A percentile compares a stretch with the other conserved stretches of the same genome.
Evolutionary conservation across 2,113 vertebrate genomes (phyloP).

Genomic region (Ursus arctos): DNA sequence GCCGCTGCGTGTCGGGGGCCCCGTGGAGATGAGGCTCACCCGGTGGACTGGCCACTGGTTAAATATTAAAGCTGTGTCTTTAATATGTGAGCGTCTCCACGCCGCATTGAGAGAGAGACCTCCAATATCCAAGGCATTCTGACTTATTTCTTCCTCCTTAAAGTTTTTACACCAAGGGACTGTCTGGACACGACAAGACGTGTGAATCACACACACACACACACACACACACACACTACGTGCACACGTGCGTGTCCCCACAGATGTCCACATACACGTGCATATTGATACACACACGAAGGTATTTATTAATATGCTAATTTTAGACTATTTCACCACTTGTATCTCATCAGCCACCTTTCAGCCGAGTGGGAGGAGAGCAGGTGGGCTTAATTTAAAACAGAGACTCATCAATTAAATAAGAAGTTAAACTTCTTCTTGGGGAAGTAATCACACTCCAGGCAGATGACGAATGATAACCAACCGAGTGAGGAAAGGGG

Average conservation of each 20-base stretch:
- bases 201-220: neutral
- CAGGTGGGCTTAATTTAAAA: neutral
- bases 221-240: neutral
- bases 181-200: neutral
- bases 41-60: constrained; percentile 82
- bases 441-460: neutral
- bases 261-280: constrained; percentile 51
- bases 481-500: no score
- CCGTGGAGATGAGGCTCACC: constrained; percentile 86
- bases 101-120: constrained; percentile 67
- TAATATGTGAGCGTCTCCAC: constrained; percentile 86
- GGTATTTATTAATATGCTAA: constrained; percentile 77
- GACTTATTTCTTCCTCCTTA: constrained; percentile 72
- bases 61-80: constrained; percentile 88
- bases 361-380: constrained; percentile 12
- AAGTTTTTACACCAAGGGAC: constrained; percentile 52
- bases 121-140: constrained; percentile 59
- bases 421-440: neutral
- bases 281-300: constrained; percentile 60
- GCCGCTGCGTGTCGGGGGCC: constrained; percentile 80
- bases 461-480: neutral
- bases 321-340: constrained; percentile 79
- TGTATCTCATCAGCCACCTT: constrained; percentile 72
- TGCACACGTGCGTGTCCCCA: neutral
- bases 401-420: neutral